Evolutionary conservation across 2,113 vertebrate species (phyloP).

Genomic region (Tauraco erythrolophus): DNA sequence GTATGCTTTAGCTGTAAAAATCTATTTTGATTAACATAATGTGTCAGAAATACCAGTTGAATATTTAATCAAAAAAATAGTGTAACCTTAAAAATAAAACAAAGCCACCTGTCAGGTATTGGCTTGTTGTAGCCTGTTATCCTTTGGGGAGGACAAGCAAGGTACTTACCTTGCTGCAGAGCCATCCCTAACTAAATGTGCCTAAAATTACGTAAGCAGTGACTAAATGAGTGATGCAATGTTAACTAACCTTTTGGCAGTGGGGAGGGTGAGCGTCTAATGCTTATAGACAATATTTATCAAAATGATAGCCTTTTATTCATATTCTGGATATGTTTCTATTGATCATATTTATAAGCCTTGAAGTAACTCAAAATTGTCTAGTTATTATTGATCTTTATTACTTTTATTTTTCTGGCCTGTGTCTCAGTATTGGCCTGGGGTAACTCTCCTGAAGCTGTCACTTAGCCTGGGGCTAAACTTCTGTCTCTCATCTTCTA

Average conservation of each 20-base stretch:
- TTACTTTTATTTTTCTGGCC: constrained; percentile 5
- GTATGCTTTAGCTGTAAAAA: neutral
- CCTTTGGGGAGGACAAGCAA: neutral
- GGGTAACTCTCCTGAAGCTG: neutral
- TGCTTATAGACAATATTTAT: neutral
- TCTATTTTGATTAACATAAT: neutral
- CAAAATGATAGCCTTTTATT: neutral
- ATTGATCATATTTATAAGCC: neutral
- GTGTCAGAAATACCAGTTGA: neutral
- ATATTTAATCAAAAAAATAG: neutral
- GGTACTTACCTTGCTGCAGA: neutral
- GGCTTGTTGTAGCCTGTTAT: neutral
- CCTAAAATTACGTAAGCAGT: neutral
- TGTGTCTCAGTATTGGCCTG: neutral
- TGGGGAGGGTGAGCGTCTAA: neutral
- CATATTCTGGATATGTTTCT: neutral
- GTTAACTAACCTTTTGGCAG: neutral
- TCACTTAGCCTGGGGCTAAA: neutral
- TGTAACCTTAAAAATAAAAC: neutral
- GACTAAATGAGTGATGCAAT: neutral
- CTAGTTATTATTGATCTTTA: neutral
- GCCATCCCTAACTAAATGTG: neutral
- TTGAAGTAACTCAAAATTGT: neutral
- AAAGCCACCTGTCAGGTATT: neutral
- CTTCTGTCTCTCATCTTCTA: neutral